These are phyloP conservation scores for Venustoraphidia nigricollis DNA, from an alignment of 2,888 invertebrate genomes.

Conservation along the genomic window DNA sequence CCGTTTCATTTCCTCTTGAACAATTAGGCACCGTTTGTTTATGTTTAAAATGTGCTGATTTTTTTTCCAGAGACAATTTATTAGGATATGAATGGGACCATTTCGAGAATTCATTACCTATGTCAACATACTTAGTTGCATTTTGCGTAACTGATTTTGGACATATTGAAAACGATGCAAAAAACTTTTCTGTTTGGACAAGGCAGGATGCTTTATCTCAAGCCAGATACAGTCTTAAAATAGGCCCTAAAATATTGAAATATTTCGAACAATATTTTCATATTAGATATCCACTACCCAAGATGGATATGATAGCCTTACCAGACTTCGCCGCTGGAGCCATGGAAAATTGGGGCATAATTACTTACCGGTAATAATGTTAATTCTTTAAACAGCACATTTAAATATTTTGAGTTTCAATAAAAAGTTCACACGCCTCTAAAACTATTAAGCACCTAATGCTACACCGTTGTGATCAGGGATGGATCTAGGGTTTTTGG, in stretches of 20 bases:
- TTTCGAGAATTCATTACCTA: constrained; percentile 61
- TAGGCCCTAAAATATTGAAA: constrained; percentile 56
- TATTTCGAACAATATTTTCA: constrained; percentile 60
- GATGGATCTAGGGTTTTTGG: too few relatives aligned
- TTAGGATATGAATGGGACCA: constrained; percentile 60
- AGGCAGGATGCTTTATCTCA: constrained; percentile 52
- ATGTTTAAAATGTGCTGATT: background rate
- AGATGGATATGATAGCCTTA: constrained; percentile 84
- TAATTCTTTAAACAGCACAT: background rate
- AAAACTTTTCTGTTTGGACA: constrained; percentile 53
- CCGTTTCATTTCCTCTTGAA: too few relatives aligned
- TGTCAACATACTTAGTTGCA: constrained; percentile 83
- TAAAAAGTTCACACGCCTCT: background rate
- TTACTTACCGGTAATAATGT: constrained; percentile 43
- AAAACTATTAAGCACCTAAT: background rate
- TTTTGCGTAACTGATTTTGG: constrained; percentile 68
- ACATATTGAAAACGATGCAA: constrained; percentile 32
- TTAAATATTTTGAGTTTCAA: background rate
- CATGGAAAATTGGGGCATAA: constrained; percentile 80
- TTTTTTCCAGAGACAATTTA: constrained; percentile 32
- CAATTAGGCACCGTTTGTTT: too few relatives aligned
- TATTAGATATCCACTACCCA: constrained; percentile 61
- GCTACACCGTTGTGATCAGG: too few relatives aligned
- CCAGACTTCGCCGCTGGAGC: constrained; percentile 82
- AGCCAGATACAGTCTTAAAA: constrained; percentile 56